Conservation (phyloP, 2,797 vertebrate species). For the Scomberomorus guttatus region DNA sequence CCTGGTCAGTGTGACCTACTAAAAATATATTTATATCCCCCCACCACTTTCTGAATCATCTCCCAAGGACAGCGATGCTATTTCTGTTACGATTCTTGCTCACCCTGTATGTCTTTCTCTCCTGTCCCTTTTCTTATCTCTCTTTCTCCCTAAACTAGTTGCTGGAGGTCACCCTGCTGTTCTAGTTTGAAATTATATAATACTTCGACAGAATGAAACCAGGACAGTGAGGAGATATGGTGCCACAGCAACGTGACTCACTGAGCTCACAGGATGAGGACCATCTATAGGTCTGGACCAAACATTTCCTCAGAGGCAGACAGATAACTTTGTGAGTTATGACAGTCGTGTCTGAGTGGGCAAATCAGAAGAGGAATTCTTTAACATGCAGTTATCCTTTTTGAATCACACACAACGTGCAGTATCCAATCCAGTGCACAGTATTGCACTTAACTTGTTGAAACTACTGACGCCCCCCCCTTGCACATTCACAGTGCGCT, state of each 20-base stretch:
- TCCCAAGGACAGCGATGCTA: slow-evolving; percentile 80
- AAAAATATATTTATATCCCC: slow-evolving; percentile 83
- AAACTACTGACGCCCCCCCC: not conserved
- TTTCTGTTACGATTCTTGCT: slow-evolving; percentile 74
- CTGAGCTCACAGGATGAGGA: slow-evolving; percentile 46
- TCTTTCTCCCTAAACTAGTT: slow-evolving; percentile 77
- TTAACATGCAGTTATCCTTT: slow-evolving; percentile 20
- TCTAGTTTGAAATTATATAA: slow-evolving; percentile 81
- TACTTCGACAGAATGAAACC: slow-evolving; percentile 81
- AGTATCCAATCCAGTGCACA: not conserved
- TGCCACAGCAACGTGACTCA: slow-evolving; percentile 75
- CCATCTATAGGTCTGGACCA: slow-evolving; percentile 22
- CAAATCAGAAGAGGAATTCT: slow-evolving; percentile 36
- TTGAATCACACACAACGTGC: slow-evolving; percentile 18
- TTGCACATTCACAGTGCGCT: not conserved
- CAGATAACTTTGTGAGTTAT: slow-evolving; percentile 13
- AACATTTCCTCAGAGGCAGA: slow-evolving; percentile 12
- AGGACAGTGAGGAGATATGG: slow-evolving; percentile 72
- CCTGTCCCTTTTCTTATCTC: slow-evolving; percentile 68
- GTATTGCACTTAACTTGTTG: not conserved
- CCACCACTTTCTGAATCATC: slow-evolving; percentile 67
- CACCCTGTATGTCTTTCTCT: slow-evolving; percentile 57
- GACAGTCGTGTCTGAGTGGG: slow-evolving; percentile 9
- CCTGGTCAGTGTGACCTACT: slow-evolving; percentile 79
- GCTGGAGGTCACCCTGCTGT: slow-evolving; percentile 83